A percentile compares a stretch with the other conserved stretches of the same genome.
Evolutionary conservation across 2,888 invertebrate genomes (phyloP).

Genomic region (Drosophila nigricruria): DNA sequence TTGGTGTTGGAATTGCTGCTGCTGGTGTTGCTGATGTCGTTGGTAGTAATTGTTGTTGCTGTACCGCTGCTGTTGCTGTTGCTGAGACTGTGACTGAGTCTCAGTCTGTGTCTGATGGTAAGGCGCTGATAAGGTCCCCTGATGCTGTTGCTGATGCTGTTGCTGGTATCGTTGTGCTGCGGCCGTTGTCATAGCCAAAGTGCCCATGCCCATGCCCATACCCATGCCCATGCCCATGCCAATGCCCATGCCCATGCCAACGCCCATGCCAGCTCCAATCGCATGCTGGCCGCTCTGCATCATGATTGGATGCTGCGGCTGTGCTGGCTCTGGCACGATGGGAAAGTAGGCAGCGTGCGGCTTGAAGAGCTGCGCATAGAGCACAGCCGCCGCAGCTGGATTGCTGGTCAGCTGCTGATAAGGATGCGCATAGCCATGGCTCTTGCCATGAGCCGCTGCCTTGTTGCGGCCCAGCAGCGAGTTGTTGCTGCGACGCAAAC

Average conservation of each 20-base stretch:
- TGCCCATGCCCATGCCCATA: slow-evolving; percentile 6
- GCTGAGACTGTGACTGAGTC: slow-evolving; percentile 14
- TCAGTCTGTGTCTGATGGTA: slow-evolving; percentile 43
- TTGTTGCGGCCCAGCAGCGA: slow-evolving; percentile 32
- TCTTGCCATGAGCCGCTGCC: slow-evolving; percentile 25
- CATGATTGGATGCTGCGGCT: slow-evolving; percentile 26
- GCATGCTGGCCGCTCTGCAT: slow-evolving; percentile 35
- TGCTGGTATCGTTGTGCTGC: slow-evolving; percentile 37
- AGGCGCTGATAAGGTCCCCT: slow-evolving; percentile 37
- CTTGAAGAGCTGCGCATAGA: slow-evolving; percentile 53
- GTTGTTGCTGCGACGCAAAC: slow-evolving; percentile 89
- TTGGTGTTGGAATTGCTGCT: slow-evolving; percentile 26
- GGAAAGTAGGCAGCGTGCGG: slow-evolving; percentile 78
- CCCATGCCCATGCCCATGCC: neutral
- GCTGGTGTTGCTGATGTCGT: slow-evolving; percentile 28
- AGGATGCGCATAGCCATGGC: slow-evolving; percentile 59
- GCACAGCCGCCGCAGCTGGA: slow-evolving; percentile 20
- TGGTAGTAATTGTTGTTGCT: slow-evolving; percentile 31
- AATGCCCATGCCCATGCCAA: neutral
- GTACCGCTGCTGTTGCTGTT: slow-evolving; percentile 23
- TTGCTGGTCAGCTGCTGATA: slow-evolving; percentile 55
- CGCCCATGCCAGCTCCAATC: slow-evolving; percentile 10
- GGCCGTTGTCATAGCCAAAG: slow-evolving; percentile 31
- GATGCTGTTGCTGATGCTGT: slow-evolving; percentile 48
- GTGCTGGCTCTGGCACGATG: slow-evolving; percentile 57